Conservation (phyloP, 2,797 vertebrate species). For the Margarornis squamiger region DNA sequence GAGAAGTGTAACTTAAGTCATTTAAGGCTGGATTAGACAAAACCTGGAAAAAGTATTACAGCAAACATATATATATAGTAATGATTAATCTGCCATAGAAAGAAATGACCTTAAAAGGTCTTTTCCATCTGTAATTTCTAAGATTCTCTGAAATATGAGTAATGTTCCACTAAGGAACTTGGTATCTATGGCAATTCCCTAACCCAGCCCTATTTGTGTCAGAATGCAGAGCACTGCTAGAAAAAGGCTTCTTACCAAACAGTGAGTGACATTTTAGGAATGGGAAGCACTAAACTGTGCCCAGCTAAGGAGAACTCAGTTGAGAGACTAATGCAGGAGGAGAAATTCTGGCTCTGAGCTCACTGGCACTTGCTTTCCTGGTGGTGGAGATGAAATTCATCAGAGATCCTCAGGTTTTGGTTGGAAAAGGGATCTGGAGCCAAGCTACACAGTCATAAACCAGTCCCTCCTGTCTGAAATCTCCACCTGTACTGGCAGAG, state of each 20-base stretch:
- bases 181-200: not conserved
- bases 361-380: not conserved
- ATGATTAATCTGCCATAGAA: not conserved
- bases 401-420: not conserved
- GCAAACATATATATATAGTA: not conserved
- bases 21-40: not conserved
- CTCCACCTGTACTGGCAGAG: not conserved
- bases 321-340: not conserved
- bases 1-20: not conserved
- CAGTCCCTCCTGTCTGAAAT: not conserved
- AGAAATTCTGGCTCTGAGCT: not conserved
- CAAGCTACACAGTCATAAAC: not conserved
- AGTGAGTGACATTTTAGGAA: not conserved
- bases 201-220: not conserved
- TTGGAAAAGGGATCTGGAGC: not conserved
- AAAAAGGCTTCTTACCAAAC: not conserved
- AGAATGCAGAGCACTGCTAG: not conserved
- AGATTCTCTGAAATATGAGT: constrained; percentile 14
- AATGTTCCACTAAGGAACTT: not conserved
- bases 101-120: constrained; percentile 8
- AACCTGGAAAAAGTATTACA: constrained; percentile 20
- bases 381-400: not conserved
- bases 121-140: constrained; percentile 21
- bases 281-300: not conserved
- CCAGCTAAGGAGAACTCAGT: not conserved